Conservation (phyloP, 2,113 vertebrate genomes). For the Barbus barbus region DNA sequence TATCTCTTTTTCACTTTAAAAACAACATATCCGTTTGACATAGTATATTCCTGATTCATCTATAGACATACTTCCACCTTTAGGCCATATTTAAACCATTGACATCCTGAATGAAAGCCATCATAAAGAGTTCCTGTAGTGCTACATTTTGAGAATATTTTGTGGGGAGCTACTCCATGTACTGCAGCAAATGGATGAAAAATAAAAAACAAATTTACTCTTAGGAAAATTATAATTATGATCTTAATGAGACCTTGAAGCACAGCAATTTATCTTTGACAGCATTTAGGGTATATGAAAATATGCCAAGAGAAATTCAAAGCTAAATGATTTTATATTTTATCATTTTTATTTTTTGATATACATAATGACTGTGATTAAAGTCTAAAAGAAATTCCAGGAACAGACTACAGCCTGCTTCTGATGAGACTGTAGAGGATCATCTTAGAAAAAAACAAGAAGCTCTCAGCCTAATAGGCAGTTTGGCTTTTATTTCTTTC, state of each 20-base stretch:
- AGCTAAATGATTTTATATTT: background rate
- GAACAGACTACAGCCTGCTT: background rate
- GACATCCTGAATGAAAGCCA: background rate
- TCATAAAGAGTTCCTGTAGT: background rate
- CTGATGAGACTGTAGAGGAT: too few species aligned
- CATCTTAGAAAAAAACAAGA: too few species aligned
- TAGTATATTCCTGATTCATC: background rate
- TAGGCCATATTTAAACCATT: background rate
- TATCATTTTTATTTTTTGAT: background rate
- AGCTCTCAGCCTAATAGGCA: too few species aligned
- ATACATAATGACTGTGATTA: background rate
- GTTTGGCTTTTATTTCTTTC: too few species aligned
- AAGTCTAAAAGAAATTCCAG: background rate
- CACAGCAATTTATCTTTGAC: background rate
- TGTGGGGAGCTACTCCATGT: background rate
- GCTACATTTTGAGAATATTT: slow-evolving; percentile 1
- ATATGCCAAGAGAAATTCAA: background rate
- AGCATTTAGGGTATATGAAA: background rate
- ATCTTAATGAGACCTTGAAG: background rate
- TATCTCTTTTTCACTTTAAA: too few species aligned
- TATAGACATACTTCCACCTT: background rate
- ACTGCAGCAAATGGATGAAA: background rate
- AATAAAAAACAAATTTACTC: background rate
- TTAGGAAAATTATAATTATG: background rate
- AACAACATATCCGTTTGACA: too few species aligned